Evolutionary conservation across 2,797 vertebrate genomes (phyloP).

Genomic region (Champsocephalus gunnari): DNA sequence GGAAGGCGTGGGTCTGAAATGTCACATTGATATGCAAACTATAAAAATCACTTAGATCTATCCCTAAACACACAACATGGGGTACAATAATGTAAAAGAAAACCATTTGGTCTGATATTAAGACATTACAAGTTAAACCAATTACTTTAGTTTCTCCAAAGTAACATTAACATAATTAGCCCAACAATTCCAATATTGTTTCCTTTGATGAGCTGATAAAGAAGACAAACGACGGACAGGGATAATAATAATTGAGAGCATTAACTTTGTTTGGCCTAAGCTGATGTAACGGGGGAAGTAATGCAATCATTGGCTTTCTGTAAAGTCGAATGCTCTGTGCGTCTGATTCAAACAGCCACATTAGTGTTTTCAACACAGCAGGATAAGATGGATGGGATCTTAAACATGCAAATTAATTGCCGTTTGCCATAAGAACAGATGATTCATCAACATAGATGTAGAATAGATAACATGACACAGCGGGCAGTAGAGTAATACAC

Average conservation of each 20-base stretch:
- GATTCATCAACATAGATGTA: constrained; percentile 64
- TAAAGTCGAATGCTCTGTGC: constrained; percentile 41
- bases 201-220: constrained; percentile 54
- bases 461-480: constrained; percentile 54
- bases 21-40: constrained; percentile 30
- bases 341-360: constrained; percentile 65
- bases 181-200: constrained; percentile 34
- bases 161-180: constrained; percentile 36
- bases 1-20: constrained; percentile 1
- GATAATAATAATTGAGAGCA: constrained; percentile 68
- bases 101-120: not conserved
- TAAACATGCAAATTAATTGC: constrained; percentile 62
- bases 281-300: constrained; percentile 52
- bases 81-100: not conserved
- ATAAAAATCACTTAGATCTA: constrained; percentile 3
- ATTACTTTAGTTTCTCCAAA: not conserved
- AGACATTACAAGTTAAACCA: not conserved
- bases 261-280: constrained; percentile 52
- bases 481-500: constrained; percentile 48
- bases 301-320: constrained; percentile 72
- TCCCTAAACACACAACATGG: not conserved
- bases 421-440: constrained; percentile 44
- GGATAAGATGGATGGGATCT: constrained; percentile 63
- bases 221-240: constrained; percentile 37
- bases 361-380: constrained; percentile 60